phyloP scores from a whole-genome alignment of 2,113 vertebrate genomes.

The Condylura cristata region DNA sequence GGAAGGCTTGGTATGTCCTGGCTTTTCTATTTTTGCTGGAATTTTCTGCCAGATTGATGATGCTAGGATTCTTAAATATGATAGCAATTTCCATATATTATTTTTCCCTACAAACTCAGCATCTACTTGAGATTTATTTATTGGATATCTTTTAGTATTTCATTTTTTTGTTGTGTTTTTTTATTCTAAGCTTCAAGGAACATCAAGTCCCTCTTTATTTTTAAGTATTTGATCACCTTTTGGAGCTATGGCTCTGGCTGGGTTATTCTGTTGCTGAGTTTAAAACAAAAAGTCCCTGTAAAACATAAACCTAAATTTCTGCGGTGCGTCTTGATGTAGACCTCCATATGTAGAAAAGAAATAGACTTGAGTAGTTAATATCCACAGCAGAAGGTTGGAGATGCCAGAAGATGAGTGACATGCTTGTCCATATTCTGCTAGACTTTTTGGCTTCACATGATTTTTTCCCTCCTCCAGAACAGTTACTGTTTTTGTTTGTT shows the following conservation, averaged over 20 bases:
- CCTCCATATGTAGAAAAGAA: conserved; percentile 71
- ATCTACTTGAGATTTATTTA: conserved; percentile 86
- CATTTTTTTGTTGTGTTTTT: conserved; percentile 87
- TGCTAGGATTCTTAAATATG: conserved; percentile 75
- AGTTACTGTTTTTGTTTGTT: conserved; percentile 92
- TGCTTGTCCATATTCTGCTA: conserved; percentile 65
- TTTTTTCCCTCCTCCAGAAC: conserved; percentile 89
- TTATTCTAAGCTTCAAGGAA: conserved; percentile 88
- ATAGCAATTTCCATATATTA: conserved; percentile 91
- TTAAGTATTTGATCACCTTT: conserved; percentile 91
- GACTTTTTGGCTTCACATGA: conserved; percentile 84
- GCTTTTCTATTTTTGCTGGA: conserved; percentile 82
- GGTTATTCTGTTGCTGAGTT: conserved; percentile 88
- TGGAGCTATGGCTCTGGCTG: conserved; percentile 86
- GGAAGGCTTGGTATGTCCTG: conserved; percentile 91
- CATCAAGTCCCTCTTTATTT: conserved; percentile 87
- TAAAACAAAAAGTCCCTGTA: conserved; percentile 90
- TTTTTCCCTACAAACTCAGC: conserved; percentile 90
- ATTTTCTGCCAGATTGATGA: conserved; percentile 82
- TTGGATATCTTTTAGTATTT: conserved; percentile 83
- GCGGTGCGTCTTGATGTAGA: conserved; percentile 70
- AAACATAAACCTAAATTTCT: conserved; percentile 74
- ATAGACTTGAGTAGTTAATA: conserved; percentile 57
- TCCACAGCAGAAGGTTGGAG: conserved; percentile 74
- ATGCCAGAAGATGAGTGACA: conserved; percentile 56